These are phyloP conservation scores for Cremastinae sp. DNA, from an alignment of 2,888 invertebrate species.

Conservation along the genomic window DNA sequence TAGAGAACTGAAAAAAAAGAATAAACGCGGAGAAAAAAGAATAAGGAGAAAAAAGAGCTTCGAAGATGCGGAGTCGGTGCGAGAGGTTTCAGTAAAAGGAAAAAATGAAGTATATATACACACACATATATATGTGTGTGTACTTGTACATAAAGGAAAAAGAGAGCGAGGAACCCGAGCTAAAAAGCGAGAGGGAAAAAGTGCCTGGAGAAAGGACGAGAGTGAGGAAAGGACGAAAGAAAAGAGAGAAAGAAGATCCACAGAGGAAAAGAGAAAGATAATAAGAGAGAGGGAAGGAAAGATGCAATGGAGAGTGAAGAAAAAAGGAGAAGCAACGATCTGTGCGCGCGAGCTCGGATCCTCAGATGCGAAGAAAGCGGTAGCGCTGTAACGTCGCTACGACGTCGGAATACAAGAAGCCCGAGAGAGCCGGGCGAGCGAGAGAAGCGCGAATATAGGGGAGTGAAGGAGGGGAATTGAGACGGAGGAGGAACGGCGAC, in stretches of 20 bases:
- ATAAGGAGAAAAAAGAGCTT: slow-evolving; percentile 24
- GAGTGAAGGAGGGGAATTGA: slow-evolving; percentile 26
- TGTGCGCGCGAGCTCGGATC: slow-evolving; percentile 15
- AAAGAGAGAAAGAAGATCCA: slow-evolving; percentile 24
- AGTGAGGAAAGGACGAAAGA: slow-evolving; percentile 12
- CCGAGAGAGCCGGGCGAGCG: slow-evolving; percentile 32
- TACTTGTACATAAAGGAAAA: too few species aligned
- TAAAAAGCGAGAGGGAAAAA: slow-evolving; percentile 43
- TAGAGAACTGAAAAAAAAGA: background rate
- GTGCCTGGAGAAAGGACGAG: slow-evolving; percentile 24
- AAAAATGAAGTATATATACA: too few species aligned
- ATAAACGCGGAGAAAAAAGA: background rate
- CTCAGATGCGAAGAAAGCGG: slow-evolving; percentile 37
- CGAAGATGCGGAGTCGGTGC: slow-evolving; percentile 43
- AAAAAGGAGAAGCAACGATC: slow-evolving; percentile 23
- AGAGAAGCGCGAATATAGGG: slow-evolving; percentile 26
- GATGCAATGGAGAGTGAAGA: slow-evolving; percentile 36
- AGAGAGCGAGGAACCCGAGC: slow-evolving; percentile 25
- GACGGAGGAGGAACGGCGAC: slow-evolving; percentile 41
- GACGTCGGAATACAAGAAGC: too few species aligned
- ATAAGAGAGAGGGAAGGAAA: background rate
- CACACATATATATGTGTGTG: too few species aligned
- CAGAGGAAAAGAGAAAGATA: background rate
- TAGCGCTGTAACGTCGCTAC: slow-evolving; percentile 46
- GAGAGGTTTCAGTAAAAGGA: slow-evolving; percentile 27